Evolutionary conservation across 2,888 invertebrate species (phyloP).

Genomic region (Eumerus sabulonum): DNA sequence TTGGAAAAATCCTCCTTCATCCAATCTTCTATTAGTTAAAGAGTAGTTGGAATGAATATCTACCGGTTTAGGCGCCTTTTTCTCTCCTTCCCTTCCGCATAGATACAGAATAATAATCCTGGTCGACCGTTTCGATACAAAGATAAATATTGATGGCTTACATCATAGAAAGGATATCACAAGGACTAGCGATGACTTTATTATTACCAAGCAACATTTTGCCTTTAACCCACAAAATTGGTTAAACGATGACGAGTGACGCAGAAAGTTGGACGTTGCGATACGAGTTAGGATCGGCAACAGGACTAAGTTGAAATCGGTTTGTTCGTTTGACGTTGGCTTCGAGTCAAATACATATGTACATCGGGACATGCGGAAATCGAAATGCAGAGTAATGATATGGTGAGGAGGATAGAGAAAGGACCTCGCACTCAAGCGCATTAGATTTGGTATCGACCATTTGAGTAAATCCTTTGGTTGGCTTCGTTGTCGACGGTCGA

Average conservation of each 20-base stretch:
- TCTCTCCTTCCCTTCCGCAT: not conserved
- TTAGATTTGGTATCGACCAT: conserved; percentile 64
- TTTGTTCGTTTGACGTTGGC: conserved; percentile 49
- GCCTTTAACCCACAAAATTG: conserved; percentile 64
- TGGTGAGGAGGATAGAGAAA: not conserved
- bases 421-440: conserved; percentile 43
- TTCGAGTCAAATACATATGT: not conserved
- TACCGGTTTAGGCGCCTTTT: conserved; percentile 25
- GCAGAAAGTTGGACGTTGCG: too few species aligned
- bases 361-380: not conserved
- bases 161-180: conserved; percentile 66
- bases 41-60: conserved; percentile 43
- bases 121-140: conserved; percentile 63
- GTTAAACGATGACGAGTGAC: conserved; percentile 41
- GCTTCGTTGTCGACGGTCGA: conserved; percentile 35
- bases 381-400: not conserved
- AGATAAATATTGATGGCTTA: conserved; percentile 68
- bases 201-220: conserved; percentile 66
- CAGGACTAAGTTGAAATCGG: conserved; percentile 55
- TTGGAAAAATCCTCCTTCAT: conserved; percentile 66
- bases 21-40: conserved; percentile 52
- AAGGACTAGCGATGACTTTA: conserved; percentile 65
- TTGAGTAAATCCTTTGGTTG: conserved; percentile 65
- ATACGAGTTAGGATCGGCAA: conserved; percentile 28
- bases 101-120: conserved; percentile 44